phyloP scores from a whole-genome alignment of 2,113 vertebrate species.

The Halcyon malimbica region DNA sequence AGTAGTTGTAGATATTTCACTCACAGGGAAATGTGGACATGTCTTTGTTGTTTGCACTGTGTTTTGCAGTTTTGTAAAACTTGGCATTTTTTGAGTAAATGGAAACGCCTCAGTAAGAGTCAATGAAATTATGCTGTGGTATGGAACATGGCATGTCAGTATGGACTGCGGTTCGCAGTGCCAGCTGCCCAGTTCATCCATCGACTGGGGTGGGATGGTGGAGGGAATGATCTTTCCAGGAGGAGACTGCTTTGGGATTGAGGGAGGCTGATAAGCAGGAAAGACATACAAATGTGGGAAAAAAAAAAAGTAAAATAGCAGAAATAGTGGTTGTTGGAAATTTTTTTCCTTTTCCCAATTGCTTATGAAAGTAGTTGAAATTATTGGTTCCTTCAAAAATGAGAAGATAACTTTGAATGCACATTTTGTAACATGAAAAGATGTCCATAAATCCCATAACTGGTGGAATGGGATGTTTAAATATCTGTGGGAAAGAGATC shows the following conservation, averaged over 20 bases:
- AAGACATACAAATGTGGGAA: background rate
- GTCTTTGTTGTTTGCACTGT: fast-evolving
- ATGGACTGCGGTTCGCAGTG: fast-evolving
- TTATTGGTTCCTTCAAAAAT: background rate
- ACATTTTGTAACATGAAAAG: background rate
- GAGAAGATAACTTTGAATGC: background rate
- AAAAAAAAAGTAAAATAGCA: background rate
- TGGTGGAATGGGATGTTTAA: background rate
- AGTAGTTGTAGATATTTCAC: fast-evolving
- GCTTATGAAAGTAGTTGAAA: background rate
- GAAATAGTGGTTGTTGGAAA: background rate
- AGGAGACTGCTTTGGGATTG: background rate
- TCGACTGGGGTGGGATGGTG: background rate
- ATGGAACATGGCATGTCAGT: too few species aligned
- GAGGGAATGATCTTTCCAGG: background rate
- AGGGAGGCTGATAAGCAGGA: background rate
- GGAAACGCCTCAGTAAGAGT: background rate
- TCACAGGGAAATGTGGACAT: background rate
- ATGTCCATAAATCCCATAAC: background rate
- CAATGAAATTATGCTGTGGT: too few species aligned
- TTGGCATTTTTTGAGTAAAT: background rate
- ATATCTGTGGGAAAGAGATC: constrained; percentile 3
- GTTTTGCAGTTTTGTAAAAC: background rate
- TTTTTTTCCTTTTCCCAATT: background rate
- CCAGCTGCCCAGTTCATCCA: background rate